phyloP scores from a whole-genome alignment of 2,888 invertebrate genomes.

The Calliphora vomitoria region DNA sequence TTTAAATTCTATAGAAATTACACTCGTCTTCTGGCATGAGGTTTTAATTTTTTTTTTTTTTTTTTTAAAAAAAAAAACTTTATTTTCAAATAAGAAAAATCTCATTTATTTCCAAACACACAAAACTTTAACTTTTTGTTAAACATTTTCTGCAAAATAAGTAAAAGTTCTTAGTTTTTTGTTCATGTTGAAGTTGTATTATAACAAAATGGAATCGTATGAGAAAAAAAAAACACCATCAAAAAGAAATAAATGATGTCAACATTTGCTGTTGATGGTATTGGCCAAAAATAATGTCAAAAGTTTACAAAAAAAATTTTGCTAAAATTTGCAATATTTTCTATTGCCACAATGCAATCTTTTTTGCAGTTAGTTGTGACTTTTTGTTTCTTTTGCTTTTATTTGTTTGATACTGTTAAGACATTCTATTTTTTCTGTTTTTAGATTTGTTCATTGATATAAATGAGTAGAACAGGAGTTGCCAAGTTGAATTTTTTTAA shows the following conservation, averaged over 20 bases:
- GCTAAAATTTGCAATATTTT: conserved; percentile 63
- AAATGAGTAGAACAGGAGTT: neutral
- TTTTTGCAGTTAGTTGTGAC: conserved; percentile 7
- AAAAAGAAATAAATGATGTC: conserved; percentile 72
- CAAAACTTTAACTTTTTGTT: conserved; percentile 19
- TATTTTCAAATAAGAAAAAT: conserved; percentile 45
- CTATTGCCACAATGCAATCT: conserved; percentile 58
- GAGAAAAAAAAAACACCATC: conserved; percentile 8
- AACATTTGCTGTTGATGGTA: conserved; percentile 73
- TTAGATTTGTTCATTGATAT: neutral
- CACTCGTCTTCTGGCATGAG: neutral
- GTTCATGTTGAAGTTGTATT: conserved; percentile 21
- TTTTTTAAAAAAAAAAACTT: neutral
- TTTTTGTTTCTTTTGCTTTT: neutral
- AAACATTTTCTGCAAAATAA: conserved; percentile 58
- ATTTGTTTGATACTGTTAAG: conserved; percentile 1
- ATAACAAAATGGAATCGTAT: neutral
- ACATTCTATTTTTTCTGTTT: neutral
- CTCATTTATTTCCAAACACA: conserved; percentile 66
- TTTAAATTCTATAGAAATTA: conserved; percentile 23
- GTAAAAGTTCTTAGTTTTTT: conserved; percentile 73
- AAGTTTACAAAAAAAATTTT: conserved; percentile 63
- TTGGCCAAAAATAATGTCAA: conserved; percentile 65
- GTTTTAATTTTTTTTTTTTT: conserved; percentile 47
- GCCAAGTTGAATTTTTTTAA: neutral